phyloP scores from a whole-genome alignment of 1,140 invertebrate genomes.

The Drosophila repleta region DNA sequence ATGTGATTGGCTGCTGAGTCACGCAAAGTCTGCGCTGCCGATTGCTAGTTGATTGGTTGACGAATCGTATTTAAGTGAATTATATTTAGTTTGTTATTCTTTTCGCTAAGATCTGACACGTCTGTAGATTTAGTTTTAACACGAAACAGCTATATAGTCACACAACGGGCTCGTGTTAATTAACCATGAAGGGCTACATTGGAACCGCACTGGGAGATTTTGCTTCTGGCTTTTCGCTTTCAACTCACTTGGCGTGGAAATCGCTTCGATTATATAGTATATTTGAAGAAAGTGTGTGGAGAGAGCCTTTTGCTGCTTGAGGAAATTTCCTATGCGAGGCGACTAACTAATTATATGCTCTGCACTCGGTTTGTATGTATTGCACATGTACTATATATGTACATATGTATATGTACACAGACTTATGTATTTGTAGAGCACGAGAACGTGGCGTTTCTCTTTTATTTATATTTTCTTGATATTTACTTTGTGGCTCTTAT shows the following conservation, averaged over 20 bases:
- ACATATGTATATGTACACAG: not conserved
- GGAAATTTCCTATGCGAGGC: constrained; percentile 10
- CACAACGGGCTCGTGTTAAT: constrained; percentile 77
- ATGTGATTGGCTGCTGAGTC: constrained; percentile 66
- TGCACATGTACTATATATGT: constrained; percentile 28
- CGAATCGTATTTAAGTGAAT: constrained; percentile 26
- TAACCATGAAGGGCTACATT: constrained; percentile 78
- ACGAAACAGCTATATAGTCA: constrained; percentile 76
- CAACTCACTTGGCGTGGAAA: constrained; percentile 1
- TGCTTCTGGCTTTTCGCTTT: constrained; percentile 13
- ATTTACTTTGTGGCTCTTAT: constrained; percentile 35
- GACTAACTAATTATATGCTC: constrained; percentile 52
- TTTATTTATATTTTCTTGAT: constrained; percentile 23
- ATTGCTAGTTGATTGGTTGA: constrained; percentile 42
- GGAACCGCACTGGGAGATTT: constrained; percentile 55
- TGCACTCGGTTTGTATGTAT: constrained; percentile 21
- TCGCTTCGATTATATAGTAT: constrained; percentile 1
- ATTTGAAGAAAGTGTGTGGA: constrained; percentile 15
- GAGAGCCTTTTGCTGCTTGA: constrained; percentile 31
- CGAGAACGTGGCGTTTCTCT: constrained; percentile 68
- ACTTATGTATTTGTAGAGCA: constrained; percentile 44
- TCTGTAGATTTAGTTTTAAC: constrained; percentile 52
- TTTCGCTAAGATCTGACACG: constrained; percentile 46
- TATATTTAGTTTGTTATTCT: constrained; percentile 13
- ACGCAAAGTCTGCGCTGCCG: constrained; percentile 41